These are phyloP conservation scores for Nysson spinosus DNA, from an alignment of 2,888 invertebrate genomes.

Conservation along the genomic window DNA sequence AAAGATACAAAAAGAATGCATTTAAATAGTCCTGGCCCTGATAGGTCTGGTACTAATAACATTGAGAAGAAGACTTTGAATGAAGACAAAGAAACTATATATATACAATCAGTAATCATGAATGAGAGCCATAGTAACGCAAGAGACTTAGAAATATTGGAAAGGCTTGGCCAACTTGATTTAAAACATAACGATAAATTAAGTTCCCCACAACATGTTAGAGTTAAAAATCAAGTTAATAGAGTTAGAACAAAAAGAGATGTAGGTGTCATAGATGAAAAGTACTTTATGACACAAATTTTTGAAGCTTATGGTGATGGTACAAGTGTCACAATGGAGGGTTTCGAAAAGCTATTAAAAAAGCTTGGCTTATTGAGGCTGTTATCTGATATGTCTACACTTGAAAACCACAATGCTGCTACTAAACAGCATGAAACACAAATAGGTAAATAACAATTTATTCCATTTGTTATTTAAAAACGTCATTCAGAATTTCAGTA, in stretches of 20 bases:
- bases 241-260: conserved; percentile 57
- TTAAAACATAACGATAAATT: conserved; percentile 12
- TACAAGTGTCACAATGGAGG: conserved; percentile 82
- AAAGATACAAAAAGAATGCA: conserved; percentile 40
- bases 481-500: background rate
- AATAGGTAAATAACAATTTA: conserved; percentile 45
- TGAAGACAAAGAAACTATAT: conserved; percentile 1
- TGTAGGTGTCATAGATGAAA: conserved; percentile 77
- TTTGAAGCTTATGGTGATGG: conserved; percentile 84
- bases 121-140: conserved; percentile 9
- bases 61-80: conserved; percentile 14
- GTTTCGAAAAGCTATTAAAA: conserved; percentile 84
- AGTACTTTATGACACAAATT: conserved; percentile 83
- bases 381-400: conserved; percentile 73
- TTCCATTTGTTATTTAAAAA: background rate
- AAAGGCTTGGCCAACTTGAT: conserved; percentile 62
- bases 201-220: conserved; percentile 6
- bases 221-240: conserved; percentile 31
- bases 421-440: conserved; percentile 55
- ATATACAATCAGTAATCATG: background rate
- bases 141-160: conserved; percentile 49
- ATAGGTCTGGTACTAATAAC: conserved; percentile 32
- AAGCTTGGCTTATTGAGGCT: conserved; percentile 81
- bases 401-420: conserved; percentile 44
- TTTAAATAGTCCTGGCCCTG: conserved; percentile 30